Percentiles rank a stretch among this genome's conserved stretches.
Evolutionary conservation across 53 echinoderm and acorn worm genomes (phyloP).

Genomic region (Apostichopus leukothele): DNA sequence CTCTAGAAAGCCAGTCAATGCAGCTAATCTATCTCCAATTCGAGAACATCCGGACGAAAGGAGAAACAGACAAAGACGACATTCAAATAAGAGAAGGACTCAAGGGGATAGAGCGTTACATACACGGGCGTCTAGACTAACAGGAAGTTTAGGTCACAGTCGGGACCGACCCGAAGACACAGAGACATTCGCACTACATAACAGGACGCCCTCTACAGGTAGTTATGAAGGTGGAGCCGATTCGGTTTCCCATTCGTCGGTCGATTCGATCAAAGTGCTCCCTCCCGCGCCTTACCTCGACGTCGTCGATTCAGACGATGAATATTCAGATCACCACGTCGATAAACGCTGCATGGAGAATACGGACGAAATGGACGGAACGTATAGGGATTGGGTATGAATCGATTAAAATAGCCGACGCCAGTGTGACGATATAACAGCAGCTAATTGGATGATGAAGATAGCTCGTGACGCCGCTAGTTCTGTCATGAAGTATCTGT

Average conservation of each 20-base stretch:
- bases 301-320: conserved; percentile 13
- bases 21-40: conserved; percentile 44
- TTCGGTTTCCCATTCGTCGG: conserved; percentile 7
- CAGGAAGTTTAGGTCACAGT: not conserved
- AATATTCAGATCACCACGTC: not conserved
- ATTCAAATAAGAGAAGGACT: conserved; percentile 19
- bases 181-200: not conserved
- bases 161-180: not conserved
- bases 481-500: not conserved
- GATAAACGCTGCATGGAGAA: not conserved
- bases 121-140: conserved; percentile 8
- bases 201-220: conserved; percentile 25
- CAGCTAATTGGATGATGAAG: not conserved
- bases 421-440: too few relatives aligned
- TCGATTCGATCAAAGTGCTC: conserved; percentile 26
- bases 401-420: not conserved
- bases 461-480: not conserved
- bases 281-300: conserved; percentile 38
- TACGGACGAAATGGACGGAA: conserved; percentile 11
- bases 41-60: conserved; percentile 52
- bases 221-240: conserved; percentile 24
- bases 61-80: conserved; percentile 12
- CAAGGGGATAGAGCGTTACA: not conserved
- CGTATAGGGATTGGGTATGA: conserved; percentile 37
- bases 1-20: conserved; percentile 7